phyloP scores from a whole-genome alignment of 2,797 vertebrate species.

The Rhynchonycteris naso region DNA sequence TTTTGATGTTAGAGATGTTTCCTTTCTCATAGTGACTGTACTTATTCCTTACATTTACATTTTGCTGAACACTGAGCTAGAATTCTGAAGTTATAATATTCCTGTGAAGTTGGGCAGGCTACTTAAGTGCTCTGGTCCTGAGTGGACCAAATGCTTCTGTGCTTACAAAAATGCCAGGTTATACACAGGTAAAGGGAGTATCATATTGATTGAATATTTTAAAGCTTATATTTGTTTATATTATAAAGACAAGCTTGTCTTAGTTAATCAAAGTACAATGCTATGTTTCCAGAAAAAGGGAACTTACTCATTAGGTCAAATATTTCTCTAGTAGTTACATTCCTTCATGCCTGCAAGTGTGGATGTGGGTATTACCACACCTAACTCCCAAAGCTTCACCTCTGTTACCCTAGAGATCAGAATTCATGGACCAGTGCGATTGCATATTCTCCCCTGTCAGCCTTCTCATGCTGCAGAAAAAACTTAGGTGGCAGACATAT shows the following conservation, averaged over 20 bases:
- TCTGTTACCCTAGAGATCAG: not conserved
- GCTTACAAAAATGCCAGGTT: not conserved
- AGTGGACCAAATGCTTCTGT: not conserved
- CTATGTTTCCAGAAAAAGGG: not conserved
- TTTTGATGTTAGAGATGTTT: conserved; percentile 24
- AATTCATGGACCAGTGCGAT: not conserved
- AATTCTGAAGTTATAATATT: conserved; percentile 4
- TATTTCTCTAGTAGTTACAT: not conserved
- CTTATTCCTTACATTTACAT: not conserved
- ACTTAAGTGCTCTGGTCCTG: not conserved
- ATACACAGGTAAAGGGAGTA: not conserved
- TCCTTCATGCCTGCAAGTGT: not conserved
- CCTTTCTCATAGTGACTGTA: not conserved
- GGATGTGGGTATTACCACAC: not conserved
- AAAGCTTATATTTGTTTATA: not conserved
- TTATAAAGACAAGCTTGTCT: not conserved
- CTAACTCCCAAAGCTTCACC: not conserved
- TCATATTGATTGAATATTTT: not conserved
- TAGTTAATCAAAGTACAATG: not conserved
- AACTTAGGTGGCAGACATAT: not conserved
- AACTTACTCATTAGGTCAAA: not conserved
- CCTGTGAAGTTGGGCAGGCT: not conserved
- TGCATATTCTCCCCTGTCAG: not conserved
- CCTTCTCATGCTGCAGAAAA: not conserved
- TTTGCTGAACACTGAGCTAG: not conserved